Evolutionary conservation across 2,113 vertebrate species (phyloP).

Genomic region (Heterocephalus glaber): DNA sequence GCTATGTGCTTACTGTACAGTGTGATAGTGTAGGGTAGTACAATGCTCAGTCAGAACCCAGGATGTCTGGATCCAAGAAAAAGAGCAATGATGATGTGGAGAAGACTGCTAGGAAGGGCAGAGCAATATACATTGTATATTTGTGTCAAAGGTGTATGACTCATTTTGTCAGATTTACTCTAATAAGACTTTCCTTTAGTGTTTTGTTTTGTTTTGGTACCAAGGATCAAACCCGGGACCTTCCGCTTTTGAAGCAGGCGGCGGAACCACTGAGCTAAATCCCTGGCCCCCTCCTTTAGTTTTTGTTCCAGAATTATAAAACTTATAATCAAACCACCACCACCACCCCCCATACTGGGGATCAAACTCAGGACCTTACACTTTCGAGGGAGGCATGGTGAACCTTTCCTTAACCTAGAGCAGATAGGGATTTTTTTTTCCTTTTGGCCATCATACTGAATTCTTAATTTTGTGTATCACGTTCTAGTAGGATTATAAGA

Average conservation of each 20-base stretch:
- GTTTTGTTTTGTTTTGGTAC: no score
- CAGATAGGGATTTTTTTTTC: not conserved
- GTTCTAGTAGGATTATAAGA: not conserved
- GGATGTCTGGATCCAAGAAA: not conserved
- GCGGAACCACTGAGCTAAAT: no score
- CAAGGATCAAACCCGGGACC: no score
- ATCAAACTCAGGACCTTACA: no score
- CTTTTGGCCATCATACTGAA: not conserved
- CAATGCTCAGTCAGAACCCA: not conserved
- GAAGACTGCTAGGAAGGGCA: not conserved
- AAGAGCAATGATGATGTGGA: not conserved
- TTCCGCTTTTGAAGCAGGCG: no score
- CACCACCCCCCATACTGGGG: no score
- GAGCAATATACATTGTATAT: not conserved
- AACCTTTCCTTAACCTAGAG: not conserved
- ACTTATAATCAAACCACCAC: not conserved
- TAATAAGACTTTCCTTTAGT: not conserved
- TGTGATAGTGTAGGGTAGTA: not conserved
- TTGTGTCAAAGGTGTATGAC: not conserved
- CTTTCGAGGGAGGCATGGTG: no score
- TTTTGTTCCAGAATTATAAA: slow-evolving; percentile 27
- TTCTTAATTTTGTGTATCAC: not conserved
- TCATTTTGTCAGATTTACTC: not conserved
- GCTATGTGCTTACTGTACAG: not conserved
- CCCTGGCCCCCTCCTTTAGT: no score